Evolutionary conservation across 1,140 invertebrate species (phyloP).

Genomic region (Macrocentrus cingulum): DNA sequence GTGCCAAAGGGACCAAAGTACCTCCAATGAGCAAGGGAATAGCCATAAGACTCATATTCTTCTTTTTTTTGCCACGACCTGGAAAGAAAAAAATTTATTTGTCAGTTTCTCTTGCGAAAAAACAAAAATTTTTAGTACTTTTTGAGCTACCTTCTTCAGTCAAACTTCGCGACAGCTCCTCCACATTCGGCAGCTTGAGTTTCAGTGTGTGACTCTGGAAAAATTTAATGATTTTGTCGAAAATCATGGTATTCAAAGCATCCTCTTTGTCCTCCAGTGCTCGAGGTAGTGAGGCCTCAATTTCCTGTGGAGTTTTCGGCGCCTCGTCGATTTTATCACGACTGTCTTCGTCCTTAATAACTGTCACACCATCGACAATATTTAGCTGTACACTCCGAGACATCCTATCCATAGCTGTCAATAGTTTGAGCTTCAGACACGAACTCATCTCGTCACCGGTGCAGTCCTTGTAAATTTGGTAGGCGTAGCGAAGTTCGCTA

Average conservation of each 20-base stretch:
- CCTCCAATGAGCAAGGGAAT: conserved; percentile 77
- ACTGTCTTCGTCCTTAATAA: conserved; percentile 64
- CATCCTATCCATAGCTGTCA: conserved; percentile 71
- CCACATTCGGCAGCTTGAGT: conserved; percentile 68
- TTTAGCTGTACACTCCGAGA: conserved; percentile 65
- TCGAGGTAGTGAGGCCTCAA: conserved; percentile 70
- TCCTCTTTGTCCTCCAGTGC: conserved; percentile 70
- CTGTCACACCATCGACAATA: conserved; percentile 70
- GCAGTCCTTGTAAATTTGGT: conserved; percentile 75
- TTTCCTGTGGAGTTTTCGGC: conserved; percentile 61
- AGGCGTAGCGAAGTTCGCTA: conserved; percentile 61
- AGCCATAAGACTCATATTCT: conserved; percentile 70
- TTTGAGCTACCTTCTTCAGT: conserved; percentile 56
- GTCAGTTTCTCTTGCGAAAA: neutral
- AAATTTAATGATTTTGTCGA: conserved; percentile 72
- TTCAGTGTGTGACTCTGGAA: conserved; percentile 76
- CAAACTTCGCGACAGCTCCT: conserved; percentile 65
- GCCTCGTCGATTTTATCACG: conserved; percentile 45
- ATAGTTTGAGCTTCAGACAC: conserved; percentile 75
- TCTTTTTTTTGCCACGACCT: conserved; percentile 68
- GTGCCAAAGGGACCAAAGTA: conserved; percentile 75
- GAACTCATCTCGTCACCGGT: conserved; percentile 68
- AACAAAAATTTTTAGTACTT: neutral
- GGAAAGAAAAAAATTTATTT: conserved; percentile 31
- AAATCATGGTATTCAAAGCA: conserved; percentile 71